phyloP scores from a whole-genome alignment of 2,888 invertebrate genomes.

The Apamea epomidion region DNA sequence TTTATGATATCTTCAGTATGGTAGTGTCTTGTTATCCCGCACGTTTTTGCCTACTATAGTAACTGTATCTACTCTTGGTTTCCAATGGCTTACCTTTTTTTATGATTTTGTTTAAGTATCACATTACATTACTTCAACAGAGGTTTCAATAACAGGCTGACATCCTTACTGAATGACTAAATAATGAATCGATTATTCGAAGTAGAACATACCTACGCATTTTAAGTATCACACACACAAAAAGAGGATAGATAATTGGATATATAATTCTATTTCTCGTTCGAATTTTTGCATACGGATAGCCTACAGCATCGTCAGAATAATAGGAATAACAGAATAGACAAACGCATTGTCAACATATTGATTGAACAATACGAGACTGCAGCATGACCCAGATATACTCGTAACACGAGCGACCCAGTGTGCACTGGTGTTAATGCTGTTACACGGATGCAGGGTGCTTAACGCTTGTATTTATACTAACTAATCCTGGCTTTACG shows the following conservation, averaged over 20 bases:
- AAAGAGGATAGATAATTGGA: neutral
- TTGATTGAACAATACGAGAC: conserved; percentile 79
- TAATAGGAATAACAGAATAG: conserved; percentile 38
- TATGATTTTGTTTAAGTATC: neutral
- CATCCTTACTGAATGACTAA: neutral
- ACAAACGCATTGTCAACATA: conserved; percentile 71
- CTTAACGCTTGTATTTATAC: conserved; percentile 54
- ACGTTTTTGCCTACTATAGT: neutral
- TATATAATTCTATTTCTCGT: neutral
- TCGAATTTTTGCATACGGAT: neutral
- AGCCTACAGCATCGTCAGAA: conserved; percentile 8
- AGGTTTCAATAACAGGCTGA: neutral
- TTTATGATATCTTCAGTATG: conserved; percentile 12
- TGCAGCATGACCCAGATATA: conserved; percentile 83
- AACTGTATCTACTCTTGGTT: neutral
- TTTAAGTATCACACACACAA: neutral
- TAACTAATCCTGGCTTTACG: conserved; percentile 37
- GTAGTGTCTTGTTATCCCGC: neutral
- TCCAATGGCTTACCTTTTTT: neutral
- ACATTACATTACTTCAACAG: neutral
- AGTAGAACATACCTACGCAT: neutral
- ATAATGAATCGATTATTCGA: neutral
- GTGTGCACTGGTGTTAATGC: conserved; percentile 76
- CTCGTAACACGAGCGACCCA: conserved; percentile 78
- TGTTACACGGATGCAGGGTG: conserved; percentile 71